phyloP scores from a whole-genome alignment of 2,113 vertebrate species.

The Manacus vitellinus region DNA sequence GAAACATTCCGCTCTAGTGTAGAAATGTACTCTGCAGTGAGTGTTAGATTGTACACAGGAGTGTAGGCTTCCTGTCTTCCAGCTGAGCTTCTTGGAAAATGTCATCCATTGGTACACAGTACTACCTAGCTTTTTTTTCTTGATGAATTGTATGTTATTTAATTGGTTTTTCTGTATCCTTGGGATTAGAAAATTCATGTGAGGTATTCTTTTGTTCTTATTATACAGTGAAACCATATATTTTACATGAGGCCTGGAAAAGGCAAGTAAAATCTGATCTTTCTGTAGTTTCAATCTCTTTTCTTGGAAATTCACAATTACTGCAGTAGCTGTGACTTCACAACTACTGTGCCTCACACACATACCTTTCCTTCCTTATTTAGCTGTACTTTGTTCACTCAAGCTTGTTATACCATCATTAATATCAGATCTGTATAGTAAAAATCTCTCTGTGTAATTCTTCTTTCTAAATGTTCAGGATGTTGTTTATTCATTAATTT shows the following conservation, averaged over 20 bases:
- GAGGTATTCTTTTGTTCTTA: background rate
- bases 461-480: background rate
- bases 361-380: background rate
- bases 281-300: background rate
- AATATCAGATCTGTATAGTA: background rate
- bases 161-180: background rate
- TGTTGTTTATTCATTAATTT: background rate
- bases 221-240: background rate
- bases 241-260: background rate
- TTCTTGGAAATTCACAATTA: background rate
- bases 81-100: background rate
- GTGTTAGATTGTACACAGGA: background rate
- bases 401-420: background rate
- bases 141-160: background rate
- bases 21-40: background rate
- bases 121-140: background rate
- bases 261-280: background rate
- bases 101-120: background rate
- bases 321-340: background rate
- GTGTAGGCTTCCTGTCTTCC: background rate
- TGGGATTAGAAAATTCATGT: background rate
- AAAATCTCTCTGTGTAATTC: background rate
- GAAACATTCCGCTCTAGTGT: background rate
- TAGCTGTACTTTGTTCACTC: background rate
- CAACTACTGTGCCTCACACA: background rate